These are phyloP conservation scores for Pelosia muscerda DNA, from an alignment of 2,888 invertebrate species.

Conservation along the genomic window DNA sequence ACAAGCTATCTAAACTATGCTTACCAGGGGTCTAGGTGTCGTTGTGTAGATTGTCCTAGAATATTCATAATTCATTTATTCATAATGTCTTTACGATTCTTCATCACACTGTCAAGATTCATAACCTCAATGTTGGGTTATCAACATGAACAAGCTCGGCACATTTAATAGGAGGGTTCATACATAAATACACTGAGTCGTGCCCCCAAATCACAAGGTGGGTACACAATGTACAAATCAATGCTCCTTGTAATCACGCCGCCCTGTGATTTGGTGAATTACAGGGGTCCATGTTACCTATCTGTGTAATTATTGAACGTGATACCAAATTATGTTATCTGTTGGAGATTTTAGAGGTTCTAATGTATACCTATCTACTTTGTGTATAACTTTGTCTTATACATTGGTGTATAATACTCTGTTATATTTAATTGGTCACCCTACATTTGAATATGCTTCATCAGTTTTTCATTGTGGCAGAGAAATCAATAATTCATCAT, in stretches of 20 bases:
- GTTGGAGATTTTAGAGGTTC: constrained; percentile 5
- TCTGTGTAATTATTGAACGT: constrained; percentile 36
- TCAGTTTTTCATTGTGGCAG: no score
- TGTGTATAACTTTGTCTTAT: no score
- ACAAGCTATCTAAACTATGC: no score
- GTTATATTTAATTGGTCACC: no score
- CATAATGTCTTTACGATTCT: background rate
- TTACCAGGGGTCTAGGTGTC: no score
- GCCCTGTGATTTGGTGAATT: constrained; percentile 41
- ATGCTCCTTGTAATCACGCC: constrained; percentile 33
- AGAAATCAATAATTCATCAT: no score
- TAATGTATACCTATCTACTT: background rate
- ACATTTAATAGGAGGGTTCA: constrained; percentile 15
- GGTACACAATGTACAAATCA: constrained; percentile 36
- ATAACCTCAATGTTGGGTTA: constrained; percentile 3
- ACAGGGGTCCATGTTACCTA: constrained; percentile 16
- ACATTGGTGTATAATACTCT: no score
- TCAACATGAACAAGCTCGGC: constrained; percentile 17
- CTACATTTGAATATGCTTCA: no score
- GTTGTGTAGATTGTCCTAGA: no score
- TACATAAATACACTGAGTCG: constrained; percentile 20
- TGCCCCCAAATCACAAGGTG: constrained; percentile 47
- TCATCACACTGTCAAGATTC: background rate
- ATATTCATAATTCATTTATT: background rate
- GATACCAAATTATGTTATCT: constrained; percentile 26